Conservation (phyloP, 2,113 vertebrate genomes). For the Siniperca chuatsi region DNA sequence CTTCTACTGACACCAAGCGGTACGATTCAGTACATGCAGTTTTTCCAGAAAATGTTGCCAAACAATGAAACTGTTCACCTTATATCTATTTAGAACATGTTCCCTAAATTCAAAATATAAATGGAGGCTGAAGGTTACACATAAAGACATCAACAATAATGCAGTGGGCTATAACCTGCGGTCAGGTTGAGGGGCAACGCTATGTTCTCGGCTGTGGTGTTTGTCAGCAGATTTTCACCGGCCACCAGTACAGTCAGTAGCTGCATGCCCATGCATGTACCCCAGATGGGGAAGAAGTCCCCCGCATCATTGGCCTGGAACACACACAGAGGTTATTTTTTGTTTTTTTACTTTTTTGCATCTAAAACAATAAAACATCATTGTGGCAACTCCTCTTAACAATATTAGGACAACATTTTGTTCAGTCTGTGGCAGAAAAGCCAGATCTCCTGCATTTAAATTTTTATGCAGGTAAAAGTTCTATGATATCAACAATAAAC, state of each 20-base stretch:
- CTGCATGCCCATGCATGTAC: constrained; percentile 88
- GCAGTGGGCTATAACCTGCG: constrained; percentile 59
- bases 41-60: background rate
- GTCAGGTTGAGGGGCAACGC: constrained; percentile 84
- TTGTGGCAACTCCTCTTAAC: background rate
- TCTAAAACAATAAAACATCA: background rate
- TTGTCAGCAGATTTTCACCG: constrained; percentile 79
- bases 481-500: background rate
- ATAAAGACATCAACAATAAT: background rate
- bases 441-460: background rate
- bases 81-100: background rate
- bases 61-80: background rate
- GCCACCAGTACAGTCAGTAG: constrained; percentile 84
- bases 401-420: background rate
- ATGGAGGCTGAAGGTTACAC: background rate
- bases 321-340: background rate
- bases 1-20: constrained; percentile 64
- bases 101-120: background rate
- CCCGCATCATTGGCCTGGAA: constrained; percentile 84
- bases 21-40: constrained; percentile 4
- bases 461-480: background rate
- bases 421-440: background rate
- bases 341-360: background rate
- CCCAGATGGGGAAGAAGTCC: constrained; percentile 88
- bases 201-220: constrained; percentile 79